A percentile compares a stretch with the other conserved stretches of the same genome.
Conservation (phyloP, 2,888 invertebrate genomes). For the Apoda limacodes region DNA sequence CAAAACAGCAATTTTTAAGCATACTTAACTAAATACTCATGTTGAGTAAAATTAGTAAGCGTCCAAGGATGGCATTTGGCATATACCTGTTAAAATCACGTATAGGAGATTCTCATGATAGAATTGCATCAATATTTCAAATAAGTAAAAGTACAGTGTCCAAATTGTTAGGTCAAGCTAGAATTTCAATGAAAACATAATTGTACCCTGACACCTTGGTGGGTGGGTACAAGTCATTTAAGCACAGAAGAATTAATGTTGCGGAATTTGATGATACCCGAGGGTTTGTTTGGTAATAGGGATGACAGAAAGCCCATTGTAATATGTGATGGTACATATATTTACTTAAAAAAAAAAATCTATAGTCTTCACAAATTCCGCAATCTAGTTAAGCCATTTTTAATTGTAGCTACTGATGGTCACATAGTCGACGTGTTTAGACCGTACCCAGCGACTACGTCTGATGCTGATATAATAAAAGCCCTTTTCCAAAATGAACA, state of each 20-base stretch:
- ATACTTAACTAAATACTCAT: too few species aligned
- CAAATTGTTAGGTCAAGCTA: conserved; percentile 4
- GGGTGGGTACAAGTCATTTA: conserved; percentile 2
- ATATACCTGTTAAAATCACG: conserved; percentile 8
- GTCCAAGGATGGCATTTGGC: conserved; percentile 7
- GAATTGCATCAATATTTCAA: conserved; percentile 6
- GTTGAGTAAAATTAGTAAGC: conserved; percentile 1
- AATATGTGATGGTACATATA: conserved; percentile 5
- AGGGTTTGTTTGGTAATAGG: conserved; percentile 6
- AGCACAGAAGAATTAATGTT: background rate
- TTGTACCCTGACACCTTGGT: too few species aligned
- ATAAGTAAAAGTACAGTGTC: conserved; percentile 5
- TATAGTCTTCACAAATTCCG: conserved; percentile 15
- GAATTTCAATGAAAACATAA: conserved; percentile 1
- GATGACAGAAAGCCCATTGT: conserved; percentile 4
- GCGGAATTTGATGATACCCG: conserved; percentile 1
- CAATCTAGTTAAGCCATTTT: conserved; percentile 8
- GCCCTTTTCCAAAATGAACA: conserved; percentile 7
- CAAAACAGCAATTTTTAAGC: conserved; percentile 9
- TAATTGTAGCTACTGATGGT: conserved; percentile 5
- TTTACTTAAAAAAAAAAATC: conserved; percentile 10
- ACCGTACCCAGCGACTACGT: conserved; percentile 12
- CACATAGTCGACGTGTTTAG: conserved; percentile 10
- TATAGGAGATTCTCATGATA: conserved; percentile 10
- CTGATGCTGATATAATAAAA: conserved; percentile 13